These are phyloP conservation scores for Psilopogon haemacephalus DNA, from an alignment of 2,113 vertebrate genomes.

Conservation along the genomic window DNA sequence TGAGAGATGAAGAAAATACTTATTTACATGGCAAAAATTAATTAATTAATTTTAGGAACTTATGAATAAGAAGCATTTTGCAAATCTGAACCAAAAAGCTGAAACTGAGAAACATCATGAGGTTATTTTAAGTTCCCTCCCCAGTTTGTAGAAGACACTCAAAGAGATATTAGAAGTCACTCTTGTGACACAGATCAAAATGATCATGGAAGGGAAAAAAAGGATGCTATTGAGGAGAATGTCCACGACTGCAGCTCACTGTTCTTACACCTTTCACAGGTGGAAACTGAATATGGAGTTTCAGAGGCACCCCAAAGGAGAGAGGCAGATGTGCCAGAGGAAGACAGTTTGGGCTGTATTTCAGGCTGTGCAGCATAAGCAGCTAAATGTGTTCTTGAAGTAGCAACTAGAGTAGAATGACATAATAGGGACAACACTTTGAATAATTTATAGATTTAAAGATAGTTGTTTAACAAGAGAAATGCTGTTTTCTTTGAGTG, in stretches of 20 bases:
- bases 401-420: neutral
- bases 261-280: neutral
- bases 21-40: neutral
- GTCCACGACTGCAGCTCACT: neutral
- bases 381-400: neutral
- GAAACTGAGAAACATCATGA: neutral
- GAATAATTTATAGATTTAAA: neutral
- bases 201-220: rapidly evolving
- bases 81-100: neutral
- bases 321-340: neutral
- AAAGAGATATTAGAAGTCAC: neutral
- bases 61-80: neutral
- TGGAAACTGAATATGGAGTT: neutral
- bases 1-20: neutral
- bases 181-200: neutral
- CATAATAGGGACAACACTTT: rapidly evolving
- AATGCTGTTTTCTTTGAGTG: rapidly evolving
- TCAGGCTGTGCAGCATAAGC: neutral
- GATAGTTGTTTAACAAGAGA: neutral
- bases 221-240: neutral
- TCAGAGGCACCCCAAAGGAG: neutral
- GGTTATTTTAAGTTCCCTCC: neutral
- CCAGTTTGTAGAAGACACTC: neutral
- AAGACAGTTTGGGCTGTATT: neutral
- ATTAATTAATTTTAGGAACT: neutral